These are phyloP conservation scores for Pachycephala philippinensis DNA, from an alignment of 2,113 vertebrate species.

Conservation along the genomic window DNA sequence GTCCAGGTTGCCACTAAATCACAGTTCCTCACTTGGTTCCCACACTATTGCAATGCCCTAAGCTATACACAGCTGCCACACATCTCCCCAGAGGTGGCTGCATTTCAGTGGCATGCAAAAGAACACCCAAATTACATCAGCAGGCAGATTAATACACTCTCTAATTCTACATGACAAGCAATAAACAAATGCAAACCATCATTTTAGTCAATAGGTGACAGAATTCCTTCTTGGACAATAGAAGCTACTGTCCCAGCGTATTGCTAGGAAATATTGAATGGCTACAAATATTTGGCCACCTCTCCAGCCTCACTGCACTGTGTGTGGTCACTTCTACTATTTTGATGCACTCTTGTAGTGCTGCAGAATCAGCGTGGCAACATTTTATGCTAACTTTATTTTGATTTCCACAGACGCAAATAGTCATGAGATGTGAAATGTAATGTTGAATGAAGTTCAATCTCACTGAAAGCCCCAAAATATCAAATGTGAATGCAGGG, in stretches of 20 bases:
- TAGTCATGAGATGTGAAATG: background rate
- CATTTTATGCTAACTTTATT: background rate
- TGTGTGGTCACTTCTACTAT: conserved; percentile 12
- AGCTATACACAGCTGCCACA: conserved; percentile 42
- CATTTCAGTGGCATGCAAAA: conserved; percentile 22
- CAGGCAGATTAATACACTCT: background rate
- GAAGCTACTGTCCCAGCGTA: background rate
- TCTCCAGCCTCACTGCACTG: background rate
- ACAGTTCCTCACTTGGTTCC: conserved; percentile 37
- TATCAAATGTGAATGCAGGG: background rate
- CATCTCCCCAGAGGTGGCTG: conserved; percentile 53
- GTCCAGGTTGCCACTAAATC: conserved; percentile 45
- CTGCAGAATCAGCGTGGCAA: background rate
- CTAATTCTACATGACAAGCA: background rate
- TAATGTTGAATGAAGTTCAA: background rate
- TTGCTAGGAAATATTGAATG: background rate
- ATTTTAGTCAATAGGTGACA: conserved; percentile 15
- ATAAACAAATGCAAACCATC: conserved; percentile 31
- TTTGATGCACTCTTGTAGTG: background rate
- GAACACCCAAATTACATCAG: conserved; percentile 4
- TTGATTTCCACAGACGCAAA: background rate
- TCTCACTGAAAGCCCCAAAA: background rate
- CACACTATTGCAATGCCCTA: conserved; percentile 35
- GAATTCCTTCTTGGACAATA: background rate
- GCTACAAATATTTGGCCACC: background rate